These are phyloP conservation scores for Prunella strophiata DNA, from an alignment of 2,797 vertebrate genomes.

Conservation along the genomic window DNA sequence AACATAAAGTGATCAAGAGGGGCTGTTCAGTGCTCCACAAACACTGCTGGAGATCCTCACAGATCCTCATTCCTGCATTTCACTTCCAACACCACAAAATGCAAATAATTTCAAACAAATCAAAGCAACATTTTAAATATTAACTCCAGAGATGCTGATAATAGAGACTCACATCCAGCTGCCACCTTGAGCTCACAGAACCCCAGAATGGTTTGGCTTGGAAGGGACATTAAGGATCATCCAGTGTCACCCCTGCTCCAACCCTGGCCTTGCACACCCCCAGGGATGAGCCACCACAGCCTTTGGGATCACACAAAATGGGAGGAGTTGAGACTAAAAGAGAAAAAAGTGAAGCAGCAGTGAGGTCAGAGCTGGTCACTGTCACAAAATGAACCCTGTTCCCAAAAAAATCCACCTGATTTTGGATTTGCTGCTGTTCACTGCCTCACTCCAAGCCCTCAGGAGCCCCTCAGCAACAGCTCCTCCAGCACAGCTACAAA, in stretches of 20 bases:
- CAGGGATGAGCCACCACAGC: neutral
- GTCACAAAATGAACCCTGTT: neutral
- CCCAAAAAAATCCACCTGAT: neutral
- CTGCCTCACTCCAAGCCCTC: neutral
- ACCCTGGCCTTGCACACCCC: rapidly evolving
- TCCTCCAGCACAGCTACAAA: neutral
- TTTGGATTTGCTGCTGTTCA: neutral
- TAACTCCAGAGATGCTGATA: neutral
- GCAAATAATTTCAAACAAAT: neutral
- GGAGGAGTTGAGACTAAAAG: neutral
- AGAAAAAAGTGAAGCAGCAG: neutral
- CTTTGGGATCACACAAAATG: neutral
- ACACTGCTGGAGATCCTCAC: neutral
- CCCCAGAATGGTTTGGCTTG: neutral
- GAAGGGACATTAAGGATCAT: neutral
- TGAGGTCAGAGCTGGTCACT: rapidly evolving
- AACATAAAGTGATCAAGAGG: rapidly evolving
- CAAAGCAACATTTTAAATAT: neutral
- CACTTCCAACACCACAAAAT: neutral
- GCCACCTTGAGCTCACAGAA: neutral
- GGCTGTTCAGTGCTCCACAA: neutral
- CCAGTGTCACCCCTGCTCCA: neutral
- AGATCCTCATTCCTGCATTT: neutral
- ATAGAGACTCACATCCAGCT: neutral
- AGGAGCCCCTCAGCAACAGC: neutral